These are phyloP conservation scores for Drosophila dives DNA, from an alignment of 2,888 invertebrate genomes.

Conservation along the genomic window DNA sequence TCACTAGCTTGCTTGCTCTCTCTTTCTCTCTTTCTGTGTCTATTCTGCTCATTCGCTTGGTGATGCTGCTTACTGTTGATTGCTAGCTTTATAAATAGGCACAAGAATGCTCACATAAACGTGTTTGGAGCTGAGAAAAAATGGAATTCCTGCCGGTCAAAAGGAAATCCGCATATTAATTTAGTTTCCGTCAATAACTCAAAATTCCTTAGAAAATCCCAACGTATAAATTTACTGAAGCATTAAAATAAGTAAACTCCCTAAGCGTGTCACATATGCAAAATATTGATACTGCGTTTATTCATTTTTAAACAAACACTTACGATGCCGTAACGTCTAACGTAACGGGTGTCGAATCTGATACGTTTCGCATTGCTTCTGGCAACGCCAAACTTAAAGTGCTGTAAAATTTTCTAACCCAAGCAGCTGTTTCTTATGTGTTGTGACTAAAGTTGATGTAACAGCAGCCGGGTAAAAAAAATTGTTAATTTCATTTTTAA, in stretches of 20 bases:
- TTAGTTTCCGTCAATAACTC: conserved; percentile 27
- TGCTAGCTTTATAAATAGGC: conserved; percentile 38
- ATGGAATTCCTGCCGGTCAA: neutral
- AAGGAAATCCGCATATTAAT: conserved; percentile 25
- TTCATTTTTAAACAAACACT: neutral
- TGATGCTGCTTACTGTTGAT: conserved; percentile 43
- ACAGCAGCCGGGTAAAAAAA: conserved; percentile 34
- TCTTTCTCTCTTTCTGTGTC: neutral
- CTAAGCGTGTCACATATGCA: neutral
- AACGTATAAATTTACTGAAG: neutral
- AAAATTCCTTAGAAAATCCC: neutral
- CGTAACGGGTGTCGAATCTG: conserved; percentile 2
- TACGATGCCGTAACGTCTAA: neutral
- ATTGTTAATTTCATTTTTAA: conserved; percentile 11
- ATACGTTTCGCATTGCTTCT: neutral
- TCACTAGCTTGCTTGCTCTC: conserved; percentile 9
- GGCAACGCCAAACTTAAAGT: conserved; percentile 41
- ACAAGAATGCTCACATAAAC: conserved; percentile 19
- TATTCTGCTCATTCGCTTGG: conserved; percentile 3
- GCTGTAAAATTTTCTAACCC: conserved; percentile 10
- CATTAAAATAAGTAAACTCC: neutral
- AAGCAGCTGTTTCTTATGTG: conserved; percentile 33
- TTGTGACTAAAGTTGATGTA: conserved; percentile 44
- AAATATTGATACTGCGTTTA: neutral
- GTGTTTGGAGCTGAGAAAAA: neutral